These are phyloP conservation scores for Porites rus DNA, from an alignment of 92 coral and sea anemone species.

Conservation along the genomic window DNA sequence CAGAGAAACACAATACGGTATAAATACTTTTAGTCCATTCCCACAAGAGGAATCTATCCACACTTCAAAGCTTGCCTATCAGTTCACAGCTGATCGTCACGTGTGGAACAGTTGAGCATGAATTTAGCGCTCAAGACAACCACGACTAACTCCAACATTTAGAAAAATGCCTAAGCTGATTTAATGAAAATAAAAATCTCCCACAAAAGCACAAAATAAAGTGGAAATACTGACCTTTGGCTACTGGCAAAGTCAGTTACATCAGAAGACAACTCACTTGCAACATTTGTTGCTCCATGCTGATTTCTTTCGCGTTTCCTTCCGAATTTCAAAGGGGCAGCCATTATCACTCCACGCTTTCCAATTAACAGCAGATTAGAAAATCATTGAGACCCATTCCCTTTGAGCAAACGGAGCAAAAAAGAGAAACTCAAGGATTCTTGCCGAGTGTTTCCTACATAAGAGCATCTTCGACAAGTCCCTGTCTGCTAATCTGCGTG, in stretches of 20 bases:
- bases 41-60: neutral
- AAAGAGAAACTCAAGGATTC: neutral
- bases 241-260: neutral
- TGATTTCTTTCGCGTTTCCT: slow-evolving; percentile 14
- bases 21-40: neutral
- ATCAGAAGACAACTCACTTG: neutral
- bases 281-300: neutral
- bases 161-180: neutral
- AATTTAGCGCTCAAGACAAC: neutral
- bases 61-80: neutral
- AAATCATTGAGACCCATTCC: neutral
- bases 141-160: neutral
- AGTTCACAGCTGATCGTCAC: neutral
- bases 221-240: slow-evolving; percentile 7
- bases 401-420: neutral
- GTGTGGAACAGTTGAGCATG: neutral
- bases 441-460: neutral
- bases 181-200: neutral
- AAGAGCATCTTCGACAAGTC: no score
- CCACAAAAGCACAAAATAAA: neutral
- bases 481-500: no score
- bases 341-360: neutral
- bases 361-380: neutral
- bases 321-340: slow-evolving; percentile 10
- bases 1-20: neutral